Conservation (phyloP, 2,113 vertebrate species). For the Halcyon malimbica region DNA sequence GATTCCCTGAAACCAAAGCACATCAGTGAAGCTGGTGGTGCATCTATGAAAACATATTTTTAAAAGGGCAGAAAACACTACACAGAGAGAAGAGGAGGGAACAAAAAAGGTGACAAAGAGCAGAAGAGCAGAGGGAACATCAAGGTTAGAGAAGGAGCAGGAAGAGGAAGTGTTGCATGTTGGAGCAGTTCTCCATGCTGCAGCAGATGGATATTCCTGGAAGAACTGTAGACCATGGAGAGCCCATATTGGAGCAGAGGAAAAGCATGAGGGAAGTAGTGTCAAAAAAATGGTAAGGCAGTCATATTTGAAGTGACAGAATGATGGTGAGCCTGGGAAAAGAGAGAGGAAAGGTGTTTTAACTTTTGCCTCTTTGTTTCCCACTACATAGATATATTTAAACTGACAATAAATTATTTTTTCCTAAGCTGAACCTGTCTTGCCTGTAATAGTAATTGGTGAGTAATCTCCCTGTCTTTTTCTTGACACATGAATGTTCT, state of each 20-base stretch:
- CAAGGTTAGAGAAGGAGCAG: not conserved
- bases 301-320: not conserved
- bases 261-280: not conserved
- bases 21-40: not conserved
- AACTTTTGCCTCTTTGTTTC: rapidly evolving
- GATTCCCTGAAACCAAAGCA: not conserved
- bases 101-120: not conserved
- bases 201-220: not conserved
- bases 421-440: not conserved
- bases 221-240: not conserved
- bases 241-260: not conserved
- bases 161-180: not conserved
- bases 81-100: not conserved
- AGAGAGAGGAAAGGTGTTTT: not conserved
- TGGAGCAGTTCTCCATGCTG: not conserved
- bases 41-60: rapidly evolving
- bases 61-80: not conserved
- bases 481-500: not conserved
- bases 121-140: not conserved
- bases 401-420: not conserved
- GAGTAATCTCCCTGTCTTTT: not conserved
- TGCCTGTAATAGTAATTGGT: not conserved
- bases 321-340: not conserved
- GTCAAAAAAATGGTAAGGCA: not conserved
- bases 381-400: not conserved